Percentiles rank a stretch among this genome's conserved stretches.
These are phyloP conservation scores for Pangasius larnaudii DNA, from an alignment of 2,797 vertebrate genomes.

Conservation along the genomic window DNA sequence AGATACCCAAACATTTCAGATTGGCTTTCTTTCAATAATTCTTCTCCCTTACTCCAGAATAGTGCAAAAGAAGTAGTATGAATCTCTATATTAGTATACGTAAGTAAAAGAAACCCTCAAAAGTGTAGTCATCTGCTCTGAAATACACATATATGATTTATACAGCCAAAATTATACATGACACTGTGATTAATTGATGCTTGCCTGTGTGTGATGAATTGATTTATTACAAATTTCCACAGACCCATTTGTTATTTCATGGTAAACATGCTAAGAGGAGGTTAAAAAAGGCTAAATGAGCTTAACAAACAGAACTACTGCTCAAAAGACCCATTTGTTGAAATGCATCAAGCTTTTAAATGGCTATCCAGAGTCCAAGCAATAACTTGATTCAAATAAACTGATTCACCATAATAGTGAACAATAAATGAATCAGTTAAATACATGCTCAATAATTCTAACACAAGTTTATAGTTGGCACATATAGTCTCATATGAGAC, in stretches of 20 bases:
- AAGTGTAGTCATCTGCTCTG: constrained; percentile 55
- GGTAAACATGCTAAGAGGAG: constrained; percentile 66
- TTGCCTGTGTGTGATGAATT: constrained; percentile 80
- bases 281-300: constrained; percentile 66
- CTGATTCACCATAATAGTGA: background rate
- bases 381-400: background rate
- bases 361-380: background rate
- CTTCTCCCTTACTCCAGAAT: background rate
- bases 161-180: constrained; percentile 74
- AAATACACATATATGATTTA: constrained; percentile 73
- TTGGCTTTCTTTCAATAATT: background rate
- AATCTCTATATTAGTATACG: background rate
- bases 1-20: background rate
- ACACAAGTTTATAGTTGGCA: background rate
- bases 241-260: constrained; percentile 80
- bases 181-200: constrained; percentile 74
- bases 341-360: background rate
- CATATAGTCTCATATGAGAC: background rate
- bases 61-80: background rate
- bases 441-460: background rate
- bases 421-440: background rate
- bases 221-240: constrained; percentile 80
- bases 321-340: constrained; percentile 9
- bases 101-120: constrained; percentile 3
- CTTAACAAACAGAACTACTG: constrained; percentile 57